Evolutionary conservation across 2,797 vertebrate species (phyloP).

Genomic region (Pseudomugil tenellus): DNA sequence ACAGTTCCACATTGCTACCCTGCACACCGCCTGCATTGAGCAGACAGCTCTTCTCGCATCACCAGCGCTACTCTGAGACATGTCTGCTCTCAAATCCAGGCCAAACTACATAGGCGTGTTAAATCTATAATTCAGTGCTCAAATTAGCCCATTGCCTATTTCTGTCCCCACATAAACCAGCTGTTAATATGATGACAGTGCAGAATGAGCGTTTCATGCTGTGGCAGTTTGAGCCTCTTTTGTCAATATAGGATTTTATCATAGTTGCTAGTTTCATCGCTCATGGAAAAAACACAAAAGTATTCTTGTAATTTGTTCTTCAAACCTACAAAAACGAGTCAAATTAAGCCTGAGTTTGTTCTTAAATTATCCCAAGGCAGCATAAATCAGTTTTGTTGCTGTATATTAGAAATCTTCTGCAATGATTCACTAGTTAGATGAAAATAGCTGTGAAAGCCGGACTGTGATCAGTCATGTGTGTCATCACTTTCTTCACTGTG

Average conservation of each 20-base stretch:
- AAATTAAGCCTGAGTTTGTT: conserved; percentile 64
- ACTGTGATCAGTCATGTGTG: conserved; percentile 38
- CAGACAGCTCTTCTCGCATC: conserved; percentile 53
- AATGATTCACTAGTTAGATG: conserved; percentile 54
- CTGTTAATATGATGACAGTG: conserved; percentile 55
- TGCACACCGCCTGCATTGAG: conserved; percentile 32
- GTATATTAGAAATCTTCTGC: conserved; percentile 50
- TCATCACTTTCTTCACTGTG: conserved; percentile 28
- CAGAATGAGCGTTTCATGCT: conserved; percentile 43
- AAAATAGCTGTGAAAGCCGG: conserved; percentile 51
- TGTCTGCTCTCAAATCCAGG: conserved; percentile 43
- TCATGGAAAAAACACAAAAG: conserved; percentile 36
- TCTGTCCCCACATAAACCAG: conserved; percentile 48
- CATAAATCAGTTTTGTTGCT: conserved; percentile 45
- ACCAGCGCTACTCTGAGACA: conserved; percentile 43
- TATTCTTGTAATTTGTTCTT: conserved; percentile 63
- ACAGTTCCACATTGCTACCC: conserved; percentile 67
- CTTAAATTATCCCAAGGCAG: conserved; percentile 55
- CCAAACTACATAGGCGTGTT: conserved; percentile 59
- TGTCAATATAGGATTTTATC: conserved; percentile 40
- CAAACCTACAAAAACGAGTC: conserved; percentile 55
- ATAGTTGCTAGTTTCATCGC: conserved; percentile 5
- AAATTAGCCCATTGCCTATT: conserved; percentile 61
- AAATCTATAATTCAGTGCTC: conserved; percentile 71
- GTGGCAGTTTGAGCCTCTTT: conserved; percentile 34